Evolutionary conservation across 1,140 invertebrate genomes (phyloP).

Genomic region (Monochamus saltuarius): DNA sequence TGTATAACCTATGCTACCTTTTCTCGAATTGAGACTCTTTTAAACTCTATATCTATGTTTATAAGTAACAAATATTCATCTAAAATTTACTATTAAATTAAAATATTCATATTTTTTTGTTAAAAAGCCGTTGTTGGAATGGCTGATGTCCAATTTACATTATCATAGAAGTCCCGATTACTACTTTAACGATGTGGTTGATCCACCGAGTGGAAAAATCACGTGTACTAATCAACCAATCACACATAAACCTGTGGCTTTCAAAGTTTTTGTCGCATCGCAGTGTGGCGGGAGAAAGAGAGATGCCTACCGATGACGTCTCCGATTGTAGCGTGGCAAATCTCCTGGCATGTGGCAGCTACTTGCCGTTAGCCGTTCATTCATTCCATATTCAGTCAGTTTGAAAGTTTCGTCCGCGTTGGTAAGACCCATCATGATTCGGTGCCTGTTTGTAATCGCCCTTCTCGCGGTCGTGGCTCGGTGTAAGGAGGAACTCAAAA

Average conservation of each 20-base stretch:
- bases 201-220: slow-evolving; percentile 30
- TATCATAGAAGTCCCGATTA: no score
- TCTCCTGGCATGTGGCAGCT: slow-evolving; percentile 16
- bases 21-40: no score
- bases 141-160: no score
- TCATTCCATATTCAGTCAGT: slow-evolving; percentile 10
- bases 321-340: slow-evolving; percentile 27
- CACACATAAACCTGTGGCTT: slow-evolving; percentile 43
- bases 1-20: no score
- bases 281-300: slow-evolving; percentile 18
- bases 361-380: neutral
- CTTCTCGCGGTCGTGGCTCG: slow-evolving; percentile 22
- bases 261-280: slow-evolving; percentile 17
- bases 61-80: no score
- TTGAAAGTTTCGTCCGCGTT: slow-evolving; percentile 5
- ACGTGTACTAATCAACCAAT: slow-evolving; percentile 35
- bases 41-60: no score
- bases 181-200: slow-evolving; percentile 8
- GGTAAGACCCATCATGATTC: neutral
- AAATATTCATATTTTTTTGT: no score
- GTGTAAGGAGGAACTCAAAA: slow-evolving; percentile 65
- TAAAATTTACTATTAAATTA: no score
- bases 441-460: slow-evolving; percentile 35
- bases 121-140: no score
- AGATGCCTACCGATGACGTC: slow-evolving; percentile 22